Conservation (phyloP, 23 tunicate species). For the Oikopleura albicans region DNA sequence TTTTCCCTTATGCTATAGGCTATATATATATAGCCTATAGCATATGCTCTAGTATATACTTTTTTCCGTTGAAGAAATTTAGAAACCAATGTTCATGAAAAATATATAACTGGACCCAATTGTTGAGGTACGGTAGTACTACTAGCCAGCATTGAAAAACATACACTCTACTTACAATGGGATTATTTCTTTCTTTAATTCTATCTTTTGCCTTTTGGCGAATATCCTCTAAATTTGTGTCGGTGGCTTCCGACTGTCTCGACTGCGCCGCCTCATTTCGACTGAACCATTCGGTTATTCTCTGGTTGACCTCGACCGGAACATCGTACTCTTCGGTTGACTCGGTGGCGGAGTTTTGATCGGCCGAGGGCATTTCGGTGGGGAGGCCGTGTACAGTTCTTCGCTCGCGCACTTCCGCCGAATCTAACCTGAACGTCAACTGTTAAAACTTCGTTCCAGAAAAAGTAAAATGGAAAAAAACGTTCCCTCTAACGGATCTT, state of each 20-base stretch:
- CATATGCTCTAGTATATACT: too few relatives aligned
- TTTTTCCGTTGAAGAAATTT: background rate
- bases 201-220: background rate
- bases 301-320: background rate
- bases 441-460: too few relatives aligned
- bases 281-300: background rate
- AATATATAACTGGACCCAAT: background rate
- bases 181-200: background rate
- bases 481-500: too few relatives aligned
- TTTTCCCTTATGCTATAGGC: too few relatives aligned
- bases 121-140: background rate
- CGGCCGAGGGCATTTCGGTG: background rate
- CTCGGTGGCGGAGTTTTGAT: background rate
- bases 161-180: too few relatives aligned
- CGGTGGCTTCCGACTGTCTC: background rate
- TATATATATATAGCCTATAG: too few relatives aligned
- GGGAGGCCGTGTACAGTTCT: background rate
- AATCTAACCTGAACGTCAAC: too few relatives aligned
- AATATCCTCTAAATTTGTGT: background rate
- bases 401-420: background rate
- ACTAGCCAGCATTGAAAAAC: too few relatives aligned
- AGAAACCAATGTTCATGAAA: background rate
- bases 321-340: background rate
- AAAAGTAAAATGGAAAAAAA: too few relatives aligned
- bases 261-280: background rate